phyloP scores from a whole-genome alignment of 2,888 invertebrate genomes.

The Cheilosia grossa region DNA sequence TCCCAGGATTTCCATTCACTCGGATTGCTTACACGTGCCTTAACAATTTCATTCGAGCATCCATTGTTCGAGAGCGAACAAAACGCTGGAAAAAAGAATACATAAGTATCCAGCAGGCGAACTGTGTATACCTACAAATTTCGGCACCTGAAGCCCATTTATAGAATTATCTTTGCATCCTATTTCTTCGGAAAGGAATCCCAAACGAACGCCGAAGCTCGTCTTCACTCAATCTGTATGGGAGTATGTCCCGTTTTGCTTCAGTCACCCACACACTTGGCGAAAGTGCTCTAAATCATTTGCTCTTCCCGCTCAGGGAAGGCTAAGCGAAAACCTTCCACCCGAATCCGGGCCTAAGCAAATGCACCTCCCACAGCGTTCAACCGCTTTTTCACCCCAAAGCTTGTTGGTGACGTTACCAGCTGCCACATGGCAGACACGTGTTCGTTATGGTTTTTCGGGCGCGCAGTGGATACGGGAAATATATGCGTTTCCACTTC shows the following conservation, averaged over 20 bases:
- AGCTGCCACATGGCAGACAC: constrained; percentile 49
- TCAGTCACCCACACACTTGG: background rate
- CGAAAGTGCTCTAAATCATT: constrained; percentile 38
- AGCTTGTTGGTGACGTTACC: background rate
- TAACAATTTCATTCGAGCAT: constrained; percentile 29
- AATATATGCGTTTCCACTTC: constrained; percentile 25
- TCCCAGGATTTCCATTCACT: constrained; percentile 57
- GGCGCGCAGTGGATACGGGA: constrained; percentile 3
- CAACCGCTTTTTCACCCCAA: constrained; percentile 8
- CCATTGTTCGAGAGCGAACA: background rate
- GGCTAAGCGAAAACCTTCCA: background rate
- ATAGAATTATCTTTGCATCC: constrained; percentile 40
- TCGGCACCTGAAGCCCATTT: constrained; percentile 59
- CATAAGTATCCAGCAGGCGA: background rate
- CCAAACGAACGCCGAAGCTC: background rate
- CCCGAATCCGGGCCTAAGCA: background rate
- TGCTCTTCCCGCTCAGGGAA: constrained; percentile 6
- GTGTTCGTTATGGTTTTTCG: constrained; percentile 42
- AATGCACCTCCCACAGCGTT: constrained; percentile 1
- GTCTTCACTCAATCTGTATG: background rate
- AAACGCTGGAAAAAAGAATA: background rate
- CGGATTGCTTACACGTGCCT: constrained; percentile 68
- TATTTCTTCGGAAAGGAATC: background rate
- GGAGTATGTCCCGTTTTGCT: constrained; percentile 1
- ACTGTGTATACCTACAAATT: constrained; percentile 7